Conservation (phyloP, 2,888 invertebrate species). For the Zhuqinia jingwanae region DNA sequence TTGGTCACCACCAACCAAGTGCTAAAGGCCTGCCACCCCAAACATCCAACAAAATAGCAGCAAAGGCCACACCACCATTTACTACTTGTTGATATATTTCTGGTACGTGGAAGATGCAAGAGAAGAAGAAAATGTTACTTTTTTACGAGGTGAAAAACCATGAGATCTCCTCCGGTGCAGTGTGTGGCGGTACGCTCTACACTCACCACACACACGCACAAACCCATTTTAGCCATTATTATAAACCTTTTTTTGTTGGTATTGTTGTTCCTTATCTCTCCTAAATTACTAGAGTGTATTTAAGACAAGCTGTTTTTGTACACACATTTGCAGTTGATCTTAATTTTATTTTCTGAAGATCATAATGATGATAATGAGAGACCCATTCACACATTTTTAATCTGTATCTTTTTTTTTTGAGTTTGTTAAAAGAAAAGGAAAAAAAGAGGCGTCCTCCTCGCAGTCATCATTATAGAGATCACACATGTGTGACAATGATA, state of each 20-base stretch:
- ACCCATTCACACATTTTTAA: background rate
- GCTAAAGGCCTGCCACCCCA: background rate
- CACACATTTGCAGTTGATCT: background rate
- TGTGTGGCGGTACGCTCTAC: background rate
- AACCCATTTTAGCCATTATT: too few relatives aligned
- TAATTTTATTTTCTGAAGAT: background rate
- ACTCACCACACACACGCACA: background rate
- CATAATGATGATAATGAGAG: background rate
- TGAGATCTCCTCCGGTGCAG: constrained; percentile 42
- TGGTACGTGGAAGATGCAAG: background rate
- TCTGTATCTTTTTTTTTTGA: too few relatives aligned
- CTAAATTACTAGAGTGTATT: too few relatives aligned
- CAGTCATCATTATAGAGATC: too few relatives aligned
- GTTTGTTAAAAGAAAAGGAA: too few relatives aligned
- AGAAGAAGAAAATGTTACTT: background rate
- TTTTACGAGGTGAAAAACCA: constrained; percentile 38
- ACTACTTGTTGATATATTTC: too few relatives aligned
- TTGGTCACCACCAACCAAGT: constrained; percentile 39
- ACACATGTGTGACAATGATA: background rate
- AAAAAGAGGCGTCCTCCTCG: too few relatives aligned
- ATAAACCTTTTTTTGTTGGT: too few relatives aligned
- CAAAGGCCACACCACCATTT: background rate
- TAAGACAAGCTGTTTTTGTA: too few relatives aligned
- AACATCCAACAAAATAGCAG: background rate
- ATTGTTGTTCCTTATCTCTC: too few relatives aligned